phyloP scores from a whole-genome alignment of 2,113 vertebrate genomes.

The Labeo catla region DNA sequence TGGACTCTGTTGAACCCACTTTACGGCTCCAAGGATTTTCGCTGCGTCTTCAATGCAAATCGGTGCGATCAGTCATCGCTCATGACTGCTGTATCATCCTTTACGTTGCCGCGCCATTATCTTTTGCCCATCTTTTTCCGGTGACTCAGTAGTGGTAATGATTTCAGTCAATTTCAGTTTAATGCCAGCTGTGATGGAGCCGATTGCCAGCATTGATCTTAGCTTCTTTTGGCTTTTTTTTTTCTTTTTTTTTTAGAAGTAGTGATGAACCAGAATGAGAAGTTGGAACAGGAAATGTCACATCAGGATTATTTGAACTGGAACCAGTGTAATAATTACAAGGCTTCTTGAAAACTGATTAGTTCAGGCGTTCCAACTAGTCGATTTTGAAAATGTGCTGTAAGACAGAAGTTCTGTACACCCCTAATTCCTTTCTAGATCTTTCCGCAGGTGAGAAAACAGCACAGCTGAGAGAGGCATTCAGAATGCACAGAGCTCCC shows the following conservation, averaged over 20 bases:
- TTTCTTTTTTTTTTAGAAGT: neutral
- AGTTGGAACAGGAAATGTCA: neutral
- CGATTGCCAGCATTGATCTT: constrained; percentile 3
- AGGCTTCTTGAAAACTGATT: neutral
- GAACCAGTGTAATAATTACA: neutral
- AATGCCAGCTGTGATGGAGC: constrained; percentile 21
- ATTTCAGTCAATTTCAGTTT: constrained; percentile 19
- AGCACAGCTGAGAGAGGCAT: neutral
- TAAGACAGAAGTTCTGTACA: neutral
- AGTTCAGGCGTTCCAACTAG: neutral
- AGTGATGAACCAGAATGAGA: neutral
- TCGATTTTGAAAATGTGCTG: neutral
- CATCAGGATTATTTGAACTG: neutral
- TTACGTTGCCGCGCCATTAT: neutral
- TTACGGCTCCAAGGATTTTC: constrained; percentile 16
- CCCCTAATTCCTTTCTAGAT: neutral
- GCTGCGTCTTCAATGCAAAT: constrained; percentile 25
- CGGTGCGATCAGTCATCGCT: neutral
- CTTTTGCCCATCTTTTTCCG: constrained; percentile 1
- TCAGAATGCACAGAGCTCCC: constrained; percentile 15
- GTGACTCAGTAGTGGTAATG: constrained; percentile 15
- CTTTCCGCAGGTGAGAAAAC: neutral
- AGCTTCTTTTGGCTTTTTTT: neutral
- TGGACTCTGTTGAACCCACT: neutral
- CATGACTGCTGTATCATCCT: constrained; percentile 3